These are phyloP conservation scores for Odontamblyopus rebecca DNA, from an alignment of 2,797 vertebrate genomes.

Conservation along the genomic window DNA sequence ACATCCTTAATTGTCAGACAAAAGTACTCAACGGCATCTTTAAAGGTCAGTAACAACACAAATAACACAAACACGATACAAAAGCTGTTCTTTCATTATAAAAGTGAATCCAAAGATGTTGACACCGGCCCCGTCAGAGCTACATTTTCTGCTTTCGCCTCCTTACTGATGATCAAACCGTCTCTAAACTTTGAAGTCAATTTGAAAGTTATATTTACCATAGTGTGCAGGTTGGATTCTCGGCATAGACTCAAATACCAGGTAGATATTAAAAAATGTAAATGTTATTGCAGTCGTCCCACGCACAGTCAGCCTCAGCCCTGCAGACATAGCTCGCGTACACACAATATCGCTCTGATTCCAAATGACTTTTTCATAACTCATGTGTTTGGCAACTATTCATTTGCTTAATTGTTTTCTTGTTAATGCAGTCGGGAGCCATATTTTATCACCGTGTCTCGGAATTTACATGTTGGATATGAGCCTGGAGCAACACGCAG, in stretches of 20 bases:
- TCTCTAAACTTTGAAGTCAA: background rate
- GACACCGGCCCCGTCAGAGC: background rate
- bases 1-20: too few relatives aligned
- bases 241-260: background rate
- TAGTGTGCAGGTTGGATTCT: background rate
- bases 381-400: conserved; percentile 11
- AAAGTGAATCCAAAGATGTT: too few relatives aligned
- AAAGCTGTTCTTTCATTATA: too few relatives aligned
- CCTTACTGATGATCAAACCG: background rate
- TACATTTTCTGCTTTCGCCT: background rate
- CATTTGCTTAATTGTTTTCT: conserved; percentile 18
- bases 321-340: background rate
- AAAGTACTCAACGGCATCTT: too few relatives aligned
- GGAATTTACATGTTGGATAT: background rate
- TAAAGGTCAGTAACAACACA: too few relatives aligned
- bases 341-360: background rate
- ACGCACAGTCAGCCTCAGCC: background rate
- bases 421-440: conserved; percentile 2
- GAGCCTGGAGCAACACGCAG: background rate
- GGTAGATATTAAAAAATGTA: conserved; percentile 15
- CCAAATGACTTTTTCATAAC: conserved; percentile 10
- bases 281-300: conserved; percentile 5
- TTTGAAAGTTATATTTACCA: background rate
- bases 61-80: too few relatives aligned
- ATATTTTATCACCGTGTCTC: background rate